phyloP scores from a whole-genome alignment of 1,140 invertebrate genomes.

The Anastrepha obliqua region DNA sequence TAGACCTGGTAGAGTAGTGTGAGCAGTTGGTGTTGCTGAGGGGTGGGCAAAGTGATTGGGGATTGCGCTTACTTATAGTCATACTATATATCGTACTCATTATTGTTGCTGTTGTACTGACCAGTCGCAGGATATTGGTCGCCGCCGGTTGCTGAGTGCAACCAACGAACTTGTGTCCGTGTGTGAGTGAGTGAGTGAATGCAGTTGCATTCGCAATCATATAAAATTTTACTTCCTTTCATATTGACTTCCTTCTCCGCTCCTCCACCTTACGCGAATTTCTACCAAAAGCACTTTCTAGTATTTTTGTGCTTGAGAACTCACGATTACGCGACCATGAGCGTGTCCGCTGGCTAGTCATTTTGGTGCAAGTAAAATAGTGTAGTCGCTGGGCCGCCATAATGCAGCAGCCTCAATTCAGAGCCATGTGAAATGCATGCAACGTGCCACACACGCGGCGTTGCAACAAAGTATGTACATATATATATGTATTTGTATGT shows the following conservation, averaged over 20 bases:
- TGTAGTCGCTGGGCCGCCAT: conserved; percentile 11
- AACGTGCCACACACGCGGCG: background rate
- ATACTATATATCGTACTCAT: background rate
- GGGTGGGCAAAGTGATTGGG: conserved; percentile 7
- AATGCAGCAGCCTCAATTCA: background rate
- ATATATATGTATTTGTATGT: background rate
- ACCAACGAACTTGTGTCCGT: background rate
- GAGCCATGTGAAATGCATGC: conserved; percentile 11
- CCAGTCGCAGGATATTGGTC: conserved; percentile 48
- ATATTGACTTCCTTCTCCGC: background rate
- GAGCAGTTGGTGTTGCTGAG: background rate
- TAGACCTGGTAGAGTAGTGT: background rate
- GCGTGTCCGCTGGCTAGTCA: conserved; percentile 26
- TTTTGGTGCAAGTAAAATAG: conserved; percentile 39
- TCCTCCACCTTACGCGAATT: background rate
- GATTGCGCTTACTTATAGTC: background rate
- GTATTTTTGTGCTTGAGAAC: background rate
- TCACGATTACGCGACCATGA: background rate
- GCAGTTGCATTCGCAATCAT: conserved; percentile 34
- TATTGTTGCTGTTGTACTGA: conserved; percentile 34
- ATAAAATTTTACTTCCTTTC: conserved; percentile 49
- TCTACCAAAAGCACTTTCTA: conserved; percentile 6
- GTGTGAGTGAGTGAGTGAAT: background rate
- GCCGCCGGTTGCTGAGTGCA: conserved; percentile 45
- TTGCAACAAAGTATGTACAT: conserved; percentile 3